phyloP scores from a whole-genome alignment of 92 coral and sea anemone species.

The Bergia sp. region DNA sequence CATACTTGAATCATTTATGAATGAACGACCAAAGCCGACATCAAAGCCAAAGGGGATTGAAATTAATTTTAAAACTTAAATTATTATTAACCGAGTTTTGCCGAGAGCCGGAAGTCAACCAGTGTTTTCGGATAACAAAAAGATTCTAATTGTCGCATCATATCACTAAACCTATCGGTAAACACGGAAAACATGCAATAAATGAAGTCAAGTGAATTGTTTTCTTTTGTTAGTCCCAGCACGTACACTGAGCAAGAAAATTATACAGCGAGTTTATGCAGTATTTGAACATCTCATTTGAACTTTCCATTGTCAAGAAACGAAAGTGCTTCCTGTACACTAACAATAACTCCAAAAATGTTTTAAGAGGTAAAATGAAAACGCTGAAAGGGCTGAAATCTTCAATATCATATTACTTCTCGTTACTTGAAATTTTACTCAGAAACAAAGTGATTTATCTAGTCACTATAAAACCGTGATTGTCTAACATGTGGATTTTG shows the following conservation, averaged over 20 bases:
- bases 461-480: not conserved
- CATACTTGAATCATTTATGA: not conserved
- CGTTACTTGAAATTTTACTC: not conserved
- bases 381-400: not conserved
- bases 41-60: not conserved
- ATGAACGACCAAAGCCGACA: not conserved
- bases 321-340: not conserved
- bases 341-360: not conserved
- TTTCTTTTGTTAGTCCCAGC: not conserved
- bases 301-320: not conserved
- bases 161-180: not conserved
- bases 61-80: not conserved
- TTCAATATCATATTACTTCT: not conserved
- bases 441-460: too few species aligned
- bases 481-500: too few species aligned
- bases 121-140: not conserved
- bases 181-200: not conserved
- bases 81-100: not conserved
- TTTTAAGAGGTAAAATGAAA: not conserved
- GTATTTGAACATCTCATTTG: conserved; percentile 20
- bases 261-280: not conserved
- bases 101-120: not conserved
- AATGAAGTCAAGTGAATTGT: not conserved
- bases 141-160: not conserved
- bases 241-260: not conserved